Evolutionary conservation across 2,888 invertebrate genomes (phyloP), one percentile per base, ranked within the genome.

Genomic region (Pristionchus japonicus): DNA sequence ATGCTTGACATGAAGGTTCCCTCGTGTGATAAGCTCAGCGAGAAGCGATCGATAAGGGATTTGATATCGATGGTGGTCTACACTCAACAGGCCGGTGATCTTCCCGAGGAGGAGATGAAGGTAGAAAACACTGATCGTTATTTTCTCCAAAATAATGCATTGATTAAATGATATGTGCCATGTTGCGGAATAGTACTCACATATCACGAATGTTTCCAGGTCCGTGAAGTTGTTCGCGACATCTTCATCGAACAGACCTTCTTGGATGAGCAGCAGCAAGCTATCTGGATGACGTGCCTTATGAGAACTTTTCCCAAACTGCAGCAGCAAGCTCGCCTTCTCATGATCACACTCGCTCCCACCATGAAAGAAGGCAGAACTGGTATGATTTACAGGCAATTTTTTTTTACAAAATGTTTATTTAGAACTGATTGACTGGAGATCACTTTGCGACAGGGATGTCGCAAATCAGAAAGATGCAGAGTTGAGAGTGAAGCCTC

Each of bases 331-430:
- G 86, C 80, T 4, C 77, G 82, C 17, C 77, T 88, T 23, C 80
- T 88, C 31, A 86, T 77, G 84, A n/a, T 88, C 27, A n/a, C 86
- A 9, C 84, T 40, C 37, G 77, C 86, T 9, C 88, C 88, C 34
- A 86, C 85, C 23, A 23, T 17, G 34, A n/a, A 77, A 17, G 70
- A 74, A 37, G 47, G 34, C 27, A 52, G 70, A 43, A 70, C 11
- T n/a, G 85, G 85, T 85, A 17, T 20, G 23, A 37, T 7, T 3
- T n/a, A 23, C 15, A n/a, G 20, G 31, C 13, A 20, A 3, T 27
- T 49, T 20, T 3, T 83, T 9, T 27, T 31, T 52, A 17, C 23
- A 64, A 34, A 3, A 23, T 27, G 1, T 17, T 20, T 37, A 7
- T 85, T 61, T 11, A 86, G 86, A 74, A 13, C 52, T 70, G 15